Percentiles rank a stretch among this genome's conserved stretches.
Evolutionary conservation across 2,888 invertebrate genomes (phyloP).

Genomic region (Gonocerus acuteangulatus): DNA sequence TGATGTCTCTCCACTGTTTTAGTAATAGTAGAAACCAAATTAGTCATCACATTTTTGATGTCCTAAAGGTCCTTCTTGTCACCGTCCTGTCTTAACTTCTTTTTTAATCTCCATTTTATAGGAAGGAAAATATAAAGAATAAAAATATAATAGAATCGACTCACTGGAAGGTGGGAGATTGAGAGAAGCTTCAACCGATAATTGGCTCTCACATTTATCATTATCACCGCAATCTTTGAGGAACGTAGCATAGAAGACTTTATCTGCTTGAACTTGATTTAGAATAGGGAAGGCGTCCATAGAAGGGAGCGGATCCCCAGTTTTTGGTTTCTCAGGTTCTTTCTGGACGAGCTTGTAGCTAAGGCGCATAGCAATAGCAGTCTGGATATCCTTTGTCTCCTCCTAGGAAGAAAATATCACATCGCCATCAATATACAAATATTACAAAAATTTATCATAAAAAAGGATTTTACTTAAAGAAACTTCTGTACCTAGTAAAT

Average conservation of each 20-base stretch:
- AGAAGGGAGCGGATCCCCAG: conserved; percentile 54
- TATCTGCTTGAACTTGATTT: conserved; percentile 75
- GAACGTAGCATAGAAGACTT: conserved; percentile 74
- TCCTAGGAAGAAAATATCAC: conserved; percentile 54
- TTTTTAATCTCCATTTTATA: too few species aligned
- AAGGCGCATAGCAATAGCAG: conserved; percentile 67
- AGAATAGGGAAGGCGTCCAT: conserved; percentile 77
- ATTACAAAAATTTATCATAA: too few species aligned
- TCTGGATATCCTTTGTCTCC: conserved; percentile 78
- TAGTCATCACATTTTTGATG: too few species aligned
- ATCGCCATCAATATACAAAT: conserved; percentile 7
- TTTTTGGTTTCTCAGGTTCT: conserved; percentile 51
- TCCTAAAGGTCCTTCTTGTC: too few species aligned
- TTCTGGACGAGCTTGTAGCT: conserved; percentile 72
- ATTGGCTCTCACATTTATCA: conserved; percentile 76
- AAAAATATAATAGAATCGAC: too few species aligned
- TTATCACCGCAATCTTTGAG: conserved; percentile 86
- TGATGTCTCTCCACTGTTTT: too few species aligned
- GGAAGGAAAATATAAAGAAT: too few species aligned
- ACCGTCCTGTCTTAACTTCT: too few species aligned
- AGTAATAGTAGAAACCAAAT: too few species aligned
- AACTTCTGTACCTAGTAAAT: not conserved
- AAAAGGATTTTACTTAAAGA: not conserved
- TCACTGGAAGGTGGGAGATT: conserved; percentile 43
- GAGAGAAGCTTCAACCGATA: conserved; percentile 58